A percentile compares a stretch with the other conserved stretches of the same genome.
phyloP scores from a whole-genome alignment of 2,113 vertebrate species.

The Motacilla tschutschensis region DNA sequence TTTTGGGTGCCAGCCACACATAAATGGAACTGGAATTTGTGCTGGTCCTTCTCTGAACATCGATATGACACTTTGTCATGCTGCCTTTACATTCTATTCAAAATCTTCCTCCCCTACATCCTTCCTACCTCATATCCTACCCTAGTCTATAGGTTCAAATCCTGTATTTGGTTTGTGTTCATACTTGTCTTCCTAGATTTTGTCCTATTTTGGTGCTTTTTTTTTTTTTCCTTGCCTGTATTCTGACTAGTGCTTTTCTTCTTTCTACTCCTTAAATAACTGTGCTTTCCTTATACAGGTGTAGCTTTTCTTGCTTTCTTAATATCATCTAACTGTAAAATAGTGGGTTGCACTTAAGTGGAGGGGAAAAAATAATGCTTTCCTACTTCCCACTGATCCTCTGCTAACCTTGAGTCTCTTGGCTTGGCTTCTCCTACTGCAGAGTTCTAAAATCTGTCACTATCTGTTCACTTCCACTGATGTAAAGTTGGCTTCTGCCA shows the following conservation, averaged over 20 bases:
- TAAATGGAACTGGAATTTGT: background rate
- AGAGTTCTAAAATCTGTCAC: background rate
- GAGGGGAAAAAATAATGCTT: background rate
- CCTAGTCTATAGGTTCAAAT: background rate
- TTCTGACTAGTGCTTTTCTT: background rate
- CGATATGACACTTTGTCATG: background rate
- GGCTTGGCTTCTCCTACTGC: background rate
- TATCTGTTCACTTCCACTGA: conserved; percentile 1
- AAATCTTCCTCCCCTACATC: background rate
- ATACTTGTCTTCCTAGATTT: background rate
- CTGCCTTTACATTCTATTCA: background rate
- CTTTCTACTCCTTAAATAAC: background rate
- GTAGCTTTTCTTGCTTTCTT: background rate
- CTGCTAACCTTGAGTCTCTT: background rate
- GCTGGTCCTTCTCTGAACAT: background rate
- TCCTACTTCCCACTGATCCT: background rate
- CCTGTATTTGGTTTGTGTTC: background rate
- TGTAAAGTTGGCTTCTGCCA: conserved; percentile 14
- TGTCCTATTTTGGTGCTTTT: background rate
- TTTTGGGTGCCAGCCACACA: background rate
- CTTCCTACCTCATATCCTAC: background rate
- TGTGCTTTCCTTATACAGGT: background rate
- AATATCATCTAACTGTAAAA: background rate
- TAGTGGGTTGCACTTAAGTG: background rate
- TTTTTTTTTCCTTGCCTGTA: background rate